phyloP scores from a whole-genome alignment of 1,140 invertebrate species.

The Vanessa atalanta region DNA sequence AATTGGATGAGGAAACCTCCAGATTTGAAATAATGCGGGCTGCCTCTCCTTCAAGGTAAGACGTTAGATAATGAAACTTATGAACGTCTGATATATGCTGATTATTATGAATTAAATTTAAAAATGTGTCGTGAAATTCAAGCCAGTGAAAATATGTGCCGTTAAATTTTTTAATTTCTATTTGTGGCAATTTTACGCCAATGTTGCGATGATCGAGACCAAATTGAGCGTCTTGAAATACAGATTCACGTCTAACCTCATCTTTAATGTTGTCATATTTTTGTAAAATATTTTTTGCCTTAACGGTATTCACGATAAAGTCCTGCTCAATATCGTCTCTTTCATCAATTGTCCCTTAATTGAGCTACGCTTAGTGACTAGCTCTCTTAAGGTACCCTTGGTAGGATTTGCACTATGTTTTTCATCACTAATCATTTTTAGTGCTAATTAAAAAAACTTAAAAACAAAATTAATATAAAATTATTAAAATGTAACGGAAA shows the following conservation, averaged over 20 bases:
- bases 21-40: conserved; percentile 36
- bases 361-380: conserved; percentile 12
- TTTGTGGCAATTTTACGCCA: conserved; percentile 45
- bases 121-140: conserved; percentile 55
- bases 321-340: conserved; percentile 42
- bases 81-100: conserved; percentile 40
- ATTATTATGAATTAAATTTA: conserved; percentile 55
- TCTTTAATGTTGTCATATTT: conserved; percentile 22
- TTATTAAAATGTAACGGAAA: no score
- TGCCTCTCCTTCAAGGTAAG: conserved; percentile 45
- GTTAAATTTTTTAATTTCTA: conserved; percentile 54
- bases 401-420: conserved; percentile 11
- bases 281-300: conserved; percentile 30
- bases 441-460: no score
- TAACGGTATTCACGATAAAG: conserved; percentile 33
- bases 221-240: conserved; percentile 28
- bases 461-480: no score
- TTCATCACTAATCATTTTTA: no score
- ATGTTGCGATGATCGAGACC: conserved; percentile 14
- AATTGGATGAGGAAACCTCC: conserved; percentile 45
- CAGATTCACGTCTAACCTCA: conserved; percentile 17
- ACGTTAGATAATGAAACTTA: conserved; percentile 55
- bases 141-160: conserved; percentile 54
- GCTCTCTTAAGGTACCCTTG: conserved; percentile 17
- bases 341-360: conserved; percentile 23